A percentile compares a stretch with the other conserved stretches of the same genome.
Evolutionary conservation across 2,797 vertebrate species (phyloP).

Genomic region (Sebastes steindachneri): DNA sequence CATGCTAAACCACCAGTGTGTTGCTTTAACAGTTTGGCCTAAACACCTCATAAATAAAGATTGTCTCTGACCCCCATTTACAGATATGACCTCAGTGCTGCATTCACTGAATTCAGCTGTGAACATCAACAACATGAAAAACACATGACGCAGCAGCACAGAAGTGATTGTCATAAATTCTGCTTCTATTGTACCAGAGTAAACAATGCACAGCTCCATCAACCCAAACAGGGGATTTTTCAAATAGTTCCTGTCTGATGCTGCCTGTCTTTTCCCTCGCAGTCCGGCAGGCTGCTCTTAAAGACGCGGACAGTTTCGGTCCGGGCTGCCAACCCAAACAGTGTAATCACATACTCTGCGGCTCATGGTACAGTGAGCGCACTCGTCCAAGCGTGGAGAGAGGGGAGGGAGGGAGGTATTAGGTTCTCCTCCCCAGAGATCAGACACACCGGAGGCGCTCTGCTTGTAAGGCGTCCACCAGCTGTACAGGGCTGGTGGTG

Average conservation of each 20-base stretch:
- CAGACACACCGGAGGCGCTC: conserved; percentile 50
- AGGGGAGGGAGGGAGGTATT: conserved; percentile 52
- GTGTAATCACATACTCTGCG: conserved; percentile 66
- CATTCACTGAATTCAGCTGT: conserved; percentile 22
- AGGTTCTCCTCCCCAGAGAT: conserved; percentile 64
- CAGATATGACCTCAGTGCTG: conserved; percentile 25
- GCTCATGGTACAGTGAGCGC: conserved; percentile 70
- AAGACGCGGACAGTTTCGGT: conserved; percentile 45
- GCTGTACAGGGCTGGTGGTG: conserved; percentile 22
- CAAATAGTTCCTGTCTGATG: conserved; percentile 18
- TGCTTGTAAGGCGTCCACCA: conserved; percentile 34
- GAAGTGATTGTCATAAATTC: conserved; percentile 26
- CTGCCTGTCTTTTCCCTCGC: conserved; percentile 36
- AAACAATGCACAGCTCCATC: conserved; percentile 35
- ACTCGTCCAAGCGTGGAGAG: conserved; percentile 63
- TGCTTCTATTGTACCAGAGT: conserved; percentile 6
- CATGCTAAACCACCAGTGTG: not conserved
- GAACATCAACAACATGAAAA: conserved; percentile 33
- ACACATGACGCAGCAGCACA: conserved; percentile 34
- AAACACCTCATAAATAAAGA: conserved; percentile 17
- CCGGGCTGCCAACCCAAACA: conserved; percentile 80
- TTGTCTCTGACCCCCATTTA: not conserved
- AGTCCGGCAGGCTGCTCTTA: conserved; percentile 43
- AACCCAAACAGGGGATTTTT: conserved; percentile 30
- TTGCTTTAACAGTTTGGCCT: conserved; percentile 3